A percentile compares a stretch with the other conserved stretches of the same genome.
phyloP scores from a whole-genome alignment of 2,888 invertebrate species.

The Galeruca laticollis region DNA sequence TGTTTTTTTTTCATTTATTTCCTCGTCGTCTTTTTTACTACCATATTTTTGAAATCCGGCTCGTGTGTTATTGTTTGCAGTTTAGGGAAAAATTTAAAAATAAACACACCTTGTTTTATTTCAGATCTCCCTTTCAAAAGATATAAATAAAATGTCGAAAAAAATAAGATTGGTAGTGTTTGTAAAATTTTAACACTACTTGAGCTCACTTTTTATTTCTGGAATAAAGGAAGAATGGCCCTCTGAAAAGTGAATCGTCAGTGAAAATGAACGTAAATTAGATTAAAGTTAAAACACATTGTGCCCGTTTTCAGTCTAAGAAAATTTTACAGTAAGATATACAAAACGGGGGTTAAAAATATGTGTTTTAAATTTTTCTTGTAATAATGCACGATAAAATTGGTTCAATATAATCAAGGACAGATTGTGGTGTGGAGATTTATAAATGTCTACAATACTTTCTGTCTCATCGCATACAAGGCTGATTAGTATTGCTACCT shows the following conservation, averaged over 20 bases:
- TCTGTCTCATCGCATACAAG: no score
- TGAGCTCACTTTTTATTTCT: slow-evolving; percentile 16
- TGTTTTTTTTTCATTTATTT: neutral
- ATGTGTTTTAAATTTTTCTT: neutral
- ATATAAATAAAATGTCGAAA: slow-evolving; percentile 39
- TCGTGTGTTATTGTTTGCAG: slow-evolving; percentile 33
- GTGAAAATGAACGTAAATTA: slow-evolving; percentile 4
- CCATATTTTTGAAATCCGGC: neutral
- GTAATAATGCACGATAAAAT: neutral
- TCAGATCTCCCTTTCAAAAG: slow-evolving; percentile 28
- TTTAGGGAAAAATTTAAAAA: slow-evolving; percentile 41
- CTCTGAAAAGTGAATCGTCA: slow-evolving; percentile 3
- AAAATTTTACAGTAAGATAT: neutral
- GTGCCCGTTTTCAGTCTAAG: neutral
- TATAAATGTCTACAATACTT: no score
- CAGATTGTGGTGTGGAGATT: no score
- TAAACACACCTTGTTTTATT: slow-evolving; percentile 45
- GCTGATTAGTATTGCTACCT: no score
- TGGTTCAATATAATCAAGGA: no score
- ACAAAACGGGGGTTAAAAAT: neutral
- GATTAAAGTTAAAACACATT: neutral
- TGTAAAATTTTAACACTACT: slow-evolving; percentile 36
- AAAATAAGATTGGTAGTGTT: slow-evolving; percentile 39
- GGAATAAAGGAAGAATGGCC: neutral
- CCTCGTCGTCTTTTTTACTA: neutral